These are phyloP conservation scores for Crossoptilon crossoptilon DNA, from an alignment of 2,797 vertebrate genomes.

Conservation along the genomic window DNA sequence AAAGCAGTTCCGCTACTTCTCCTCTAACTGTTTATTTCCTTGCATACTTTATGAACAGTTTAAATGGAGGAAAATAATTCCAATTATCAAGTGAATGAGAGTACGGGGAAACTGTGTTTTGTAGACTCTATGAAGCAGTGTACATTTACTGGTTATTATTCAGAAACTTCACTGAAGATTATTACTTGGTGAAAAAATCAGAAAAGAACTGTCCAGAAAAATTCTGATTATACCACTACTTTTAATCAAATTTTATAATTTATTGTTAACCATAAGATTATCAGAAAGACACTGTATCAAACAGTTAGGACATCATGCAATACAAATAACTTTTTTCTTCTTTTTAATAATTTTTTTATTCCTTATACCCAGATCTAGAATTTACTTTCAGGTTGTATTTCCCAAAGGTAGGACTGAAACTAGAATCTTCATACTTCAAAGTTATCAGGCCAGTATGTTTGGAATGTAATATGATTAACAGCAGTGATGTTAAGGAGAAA, in stretches of 20 bases:
- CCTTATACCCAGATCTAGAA: neutral
- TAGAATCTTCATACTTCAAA: neutral
- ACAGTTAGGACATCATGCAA: neutral
- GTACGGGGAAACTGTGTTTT: neutral
- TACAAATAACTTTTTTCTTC: neutral
- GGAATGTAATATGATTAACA: neutral
- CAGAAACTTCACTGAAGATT: neutral
- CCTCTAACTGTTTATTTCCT: neutral
- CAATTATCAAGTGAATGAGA: neutral
- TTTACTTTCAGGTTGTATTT: neutral
- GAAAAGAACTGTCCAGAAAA: neutral
- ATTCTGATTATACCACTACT: neutral
- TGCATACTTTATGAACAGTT: neutral
- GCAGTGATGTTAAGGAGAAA: neutral
- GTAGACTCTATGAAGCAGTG: neutral
- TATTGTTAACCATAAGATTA: neutral
- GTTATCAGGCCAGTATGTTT: neutral
- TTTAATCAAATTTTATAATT: neutral
- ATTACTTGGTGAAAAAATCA: neutral
- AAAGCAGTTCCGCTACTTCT: conserved; percentile 3
- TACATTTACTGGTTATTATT: neutral
- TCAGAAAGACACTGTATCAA: neutral
- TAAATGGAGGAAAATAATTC: neutral
- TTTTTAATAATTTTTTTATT: neutral
- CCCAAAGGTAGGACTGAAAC: neutral